A percentile compares a stretch with the other conserved stretches of the same genome.
phyloP scores from a whole-genome alignment of 2,888 invertebrate genomes.

The Drosophila affinis region DNA sequence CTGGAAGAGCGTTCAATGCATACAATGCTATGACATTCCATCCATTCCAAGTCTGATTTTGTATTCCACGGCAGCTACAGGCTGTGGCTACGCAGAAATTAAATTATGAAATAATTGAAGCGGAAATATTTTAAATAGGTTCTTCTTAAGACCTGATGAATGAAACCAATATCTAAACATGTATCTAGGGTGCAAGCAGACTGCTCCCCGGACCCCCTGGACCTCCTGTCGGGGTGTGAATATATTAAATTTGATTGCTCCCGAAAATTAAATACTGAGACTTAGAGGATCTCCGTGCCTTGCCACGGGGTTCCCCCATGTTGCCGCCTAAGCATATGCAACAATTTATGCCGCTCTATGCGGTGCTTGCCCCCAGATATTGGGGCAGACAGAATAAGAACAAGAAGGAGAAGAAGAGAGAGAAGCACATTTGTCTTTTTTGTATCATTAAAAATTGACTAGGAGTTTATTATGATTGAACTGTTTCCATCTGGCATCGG shows the following conservation, averaged over 20 bases:
- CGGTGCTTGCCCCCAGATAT: slow-evolving; percentile 26
- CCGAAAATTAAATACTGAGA: not conserved
- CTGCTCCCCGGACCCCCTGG: not conserved
- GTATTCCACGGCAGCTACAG: too few relatives aligned
- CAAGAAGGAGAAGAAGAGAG: not conserved
- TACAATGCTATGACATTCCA: too few relatives aligned
- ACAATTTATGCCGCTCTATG: slow-evolving; percentile 19
- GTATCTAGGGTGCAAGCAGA: not conserved
- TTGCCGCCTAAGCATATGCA: slow-evolving; percentile 17
- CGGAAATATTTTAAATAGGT: too few relatives aligned
- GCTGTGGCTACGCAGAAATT: too few relatives aligned
- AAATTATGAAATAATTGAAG: too few relatives aligned
- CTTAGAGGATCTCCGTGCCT: not conserved
- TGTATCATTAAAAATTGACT: slow-evolving; percentile 66
- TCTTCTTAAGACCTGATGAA: too few relatives aligned
- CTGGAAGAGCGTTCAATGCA: too few relatives aligned
- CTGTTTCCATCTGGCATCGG: slow-evolving; percentile 65
- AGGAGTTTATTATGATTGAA: slow-evolving; percentile 75
- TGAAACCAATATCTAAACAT: too few relatives aligned
- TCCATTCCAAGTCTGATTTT: too few relatives aligned
- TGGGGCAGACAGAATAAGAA: not conserved
- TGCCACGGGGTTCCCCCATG: not conserved
- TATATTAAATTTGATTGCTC: not conserved
- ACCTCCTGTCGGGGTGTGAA: not conserved
- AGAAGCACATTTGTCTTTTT: slow-evolving; percentile 36